A percentile compares a stretch with the other conserved stretches of the same genome.
These are phyloP conservation scores for Cheilosia variabilis DNA, from an alignment of 2,888 invertebrate species.

Conservation along the genomic window DNA sequence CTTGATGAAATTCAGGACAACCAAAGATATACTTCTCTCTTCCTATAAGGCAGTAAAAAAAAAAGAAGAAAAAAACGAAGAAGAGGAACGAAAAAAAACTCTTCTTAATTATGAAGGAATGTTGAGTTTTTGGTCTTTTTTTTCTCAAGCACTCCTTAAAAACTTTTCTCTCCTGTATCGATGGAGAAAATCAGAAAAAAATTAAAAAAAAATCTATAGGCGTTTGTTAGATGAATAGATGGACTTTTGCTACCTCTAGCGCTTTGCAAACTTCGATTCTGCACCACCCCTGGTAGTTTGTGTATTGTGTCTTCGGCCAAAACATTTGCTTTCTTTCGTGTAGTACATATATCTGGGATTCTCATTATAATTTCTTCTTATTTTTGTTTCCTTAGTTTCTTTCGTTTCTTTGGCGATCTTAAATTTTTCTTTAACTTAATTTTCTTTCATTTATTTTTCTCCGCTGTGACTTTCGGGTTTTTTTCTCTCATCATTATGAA, in stretches of 20 bases:
- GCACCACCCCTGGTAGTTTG: conserved; percentile 13
- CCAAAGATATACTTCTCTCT: conserved; percentile 42
- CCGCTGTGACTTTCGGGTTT: background rate
- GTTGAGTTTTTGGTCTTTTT: conserved; percentile 44
- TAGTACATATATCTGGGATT: conserved; percentile 60
- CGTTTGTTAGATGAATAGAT: conserved; percentile 40
- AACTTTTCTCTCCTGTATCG: conserved; percentile 58
- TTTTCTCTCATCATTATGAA: conserved; percentile 58
- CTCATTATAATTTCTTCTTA: conserved; percentile 64
- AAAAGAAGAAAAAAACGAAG: conserved; percentile 22
- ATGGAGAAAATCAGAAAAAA: conserved; percentile 43
- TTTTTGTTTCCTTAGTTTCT: conserved; percentile 36
- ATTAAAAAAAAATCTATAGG: conserved; percentile 26
- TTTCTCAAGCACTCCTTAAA: conserved; percentile 45
- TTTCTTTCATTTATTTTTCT: conserved; percentile 3
- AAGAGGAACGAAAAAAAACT: conserved; percentile 20
- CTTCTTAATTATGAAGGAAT: conserved; percentile 69
- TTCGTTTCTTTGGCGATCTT: conserved; percentile 69
- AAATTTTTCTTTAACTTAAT: conserved; percentile 62
- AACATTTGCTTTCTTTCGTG: conserved; percentile 58
- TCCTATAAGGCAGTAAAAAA: conserved; percentile 6
- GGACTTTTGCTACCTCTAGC: conserved; percentile 50
- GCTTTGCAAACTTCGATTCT: conserved; percentile 49
- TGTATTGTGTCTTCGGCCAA: conserved; percentile 20
- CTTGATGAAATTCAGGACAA: conserved; percentile 64